Evolutionary conservation across 2,797 vertebrate species (phyloP), one percentile per base, ranked within the genome.

Genomic region (Darevskia mixta): DNA sequence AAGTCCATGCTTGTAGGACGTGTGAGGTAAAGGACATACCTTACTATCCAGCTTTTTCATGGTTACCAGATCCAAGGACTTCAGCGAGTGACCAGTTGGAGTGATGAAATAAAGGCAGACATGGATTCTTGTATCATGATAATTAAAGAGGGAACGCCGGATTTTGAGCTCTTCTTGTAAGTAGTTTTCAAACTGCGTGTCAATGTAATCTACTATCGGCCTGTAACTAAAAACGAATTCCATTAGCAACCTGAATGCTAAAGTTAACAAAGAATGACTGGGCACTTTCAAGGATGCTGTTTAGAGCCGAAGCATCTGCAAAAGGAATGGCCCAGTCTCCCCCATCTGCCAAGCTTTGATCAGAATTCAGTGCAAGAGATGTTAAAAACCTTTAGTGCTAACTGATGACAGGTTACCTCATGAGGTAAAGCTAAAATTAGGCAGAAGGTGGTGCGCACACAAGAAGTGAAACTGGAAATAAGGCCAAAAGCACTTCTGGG

Each of bases 21-120:
- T 1, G 7, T 0, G 0, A 18, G 29, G 61, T 43, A 85, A 92
- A 0, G 0, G 11, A 20, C 38, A 69, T 96, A 99, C 99, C 98
- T 99, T 99, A 96, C 98, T 99, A 89, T 99, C 99, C 91, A 99
- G 96, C 90, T 99, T 99, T 94, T 99, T 99, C 99, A 99, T 99
- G 0, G 99, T 99, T 89, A 99, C 99, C 71, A 99, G 97, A 92
- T 99, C 99, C 96, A 99, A 91, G 73, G 99, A 99, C 95, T 99
- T 99, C 86, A 99, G 98, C 0, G 99, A 99, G 93, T 99, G 99
- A 10, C 99, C 99, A 0, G 99, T 99, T 3, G 99, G 99, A 0
- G 98, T 97, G 89, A 99, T 99, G 97, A 99, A 99, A 94, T 99
- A 99, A 35, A 99, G 98, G 95, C 99, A 99, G 92, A 99, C 99